phyloP scores from a whole-genome alignment of 2,797 vertebrate genomes.

The Ptychobarbus kaznakovi region DNA sequence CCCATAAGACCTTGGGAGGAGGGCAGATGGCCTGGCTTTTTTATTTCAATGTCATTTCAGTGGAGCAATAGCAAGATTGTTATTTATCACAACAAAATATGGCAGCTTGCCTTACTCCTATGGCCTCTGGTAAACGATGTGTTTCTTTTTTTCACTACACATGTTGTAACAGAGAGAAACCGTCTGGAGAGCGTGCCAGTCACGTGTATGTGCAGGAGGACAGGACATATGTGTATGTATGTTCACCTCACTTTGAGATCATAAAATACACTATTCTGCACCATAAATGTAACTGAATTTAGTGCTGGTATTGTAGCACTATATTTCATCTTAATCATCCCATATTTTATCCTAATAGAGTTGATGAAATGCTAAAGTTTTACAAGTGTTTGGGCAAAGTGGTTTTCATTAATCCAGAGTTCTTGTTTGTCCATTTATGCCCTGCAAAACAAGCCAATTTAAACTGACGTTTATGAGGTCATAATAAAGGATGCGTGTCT shows the following conservation, averaged over 20 bases:
- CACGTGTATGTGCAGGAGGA: conserved; percentile 36
- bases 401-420: not conserved
- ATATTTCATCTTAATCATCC: not conserved
- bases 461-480: conserved; percentile 13
- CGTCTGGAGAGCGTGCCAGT: conserved; percentile 3
- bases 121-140: conserved; percentile 35
- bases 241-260: not conserved
- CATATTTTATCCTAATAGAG: not conserved
- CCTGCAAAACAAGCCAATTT: conserved; percentile 12
- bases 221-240: not conserved
- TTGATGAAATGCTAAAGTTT: not conserved
- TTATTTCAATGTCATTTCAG: conserved; percentile 33
- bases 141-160: conserved; percentile 5
- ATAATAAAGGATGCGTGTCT: conserved; percentile 19
- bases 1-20: conserved; percentile 21
- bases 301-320: not conserved
- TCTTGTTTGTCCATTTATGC: conserved; percentile 6
- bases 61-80: conserved; percentile 22
- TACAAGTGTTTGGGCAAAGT: not conserved
- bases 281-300: not conserved
- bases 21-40: conserved; percentile 50
- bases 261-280: not conserved
- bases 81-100: conserved; percentile 42
- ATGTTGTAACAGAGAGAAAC: not conserved
- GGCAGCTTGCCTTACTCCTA: conserved; percentile 46